Evolutionary conservation across 2,888 invertebrate genomes (phyloP), one percentile per base, ranked within the genome.

Genomic region (Arctia plantaginis): DNA sequence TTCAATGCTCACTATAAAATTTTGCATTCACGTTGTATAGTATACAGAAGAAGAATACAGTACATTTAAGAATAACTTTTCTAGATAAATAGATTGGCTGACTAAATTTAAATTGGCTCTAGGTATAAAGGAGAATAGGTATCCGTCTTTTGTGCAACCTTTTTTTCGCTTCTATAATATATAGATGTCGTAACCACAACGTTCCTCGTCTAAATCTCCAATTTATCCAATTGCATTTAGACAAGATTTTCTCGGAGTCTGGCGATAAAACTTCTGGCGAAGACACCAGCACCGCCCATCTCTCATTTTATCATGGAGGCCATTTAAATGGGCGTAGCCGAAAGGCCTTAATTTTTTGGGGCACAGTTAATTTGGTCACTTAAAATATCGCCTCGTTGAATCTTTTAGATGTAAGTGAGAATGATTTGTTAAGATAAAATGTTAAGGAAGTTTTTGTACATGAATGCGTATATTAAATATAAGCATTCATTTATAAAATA

Each of bases 251-350:
- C 75, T 78, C 77, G 67, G 75, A 80, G 82, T 79, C 73, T 18
- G 72, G 89, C 86, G 84, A 92, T 92, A 92, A 92, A 92, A 85
- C 88, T 90, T 92, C 92, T 92, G 92, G 78, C 71, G 74, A 77
- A 84, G 92, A 91, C 91, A 87, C 79, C 76, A 75, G 89, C 72
- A 80, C 88, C 92, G 92, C 92, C 92, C 88, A 89, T 90, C 87
- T 88, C 92, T 91, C 91, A 91, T 92, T 90, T 87, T 80, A 88
- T 88, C 85, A 81, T 85, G 87, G 85, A 88, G 85, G 82, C 84
- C 88, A 85, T 83, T 88, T 87, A 86, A 86, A 83, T 82, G 85
- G 87, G 85, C 85, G 86, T 81, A 73, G 76, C 83, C 68, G 72
- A 73, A 76, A 69, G 78, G 84, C 82, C 76, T 87, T 88, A 84